These are phyloP conservation scores for Cephus pulcher DNA, from an alignment of 2,888 invertebrate genomes.

Conservation along the genomic window DNA sequence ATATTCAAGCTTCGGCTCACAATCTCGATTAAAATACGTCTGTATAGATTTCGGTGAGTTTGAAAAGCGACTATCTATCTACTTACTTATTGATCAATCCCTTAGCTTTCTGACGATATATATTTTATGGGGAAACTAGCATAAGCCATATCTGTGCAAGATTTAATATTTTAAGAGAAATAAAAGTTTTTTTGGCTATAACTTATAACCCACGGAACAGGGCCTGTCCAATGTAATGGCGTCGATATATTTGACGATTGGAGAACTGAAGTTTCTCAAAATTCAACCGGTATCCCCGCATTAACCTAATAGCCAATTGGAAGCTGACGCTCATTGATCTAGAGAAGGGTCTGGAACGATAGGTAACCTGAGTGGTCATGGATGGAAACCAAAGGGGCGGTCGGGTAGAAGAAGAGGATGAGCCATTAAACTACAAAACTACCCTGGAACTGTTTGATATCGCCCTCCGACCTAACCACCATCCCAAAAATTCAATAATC, in stretches of 20 bases:
- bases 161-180: not conserved
- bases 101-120: not conserved
- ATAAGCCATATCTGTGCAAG: not conserved
- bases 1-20: too few species aligned
- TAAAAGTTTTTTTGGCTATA: not conserved
- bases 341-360: not conserved
- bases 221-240: too few species aligned
- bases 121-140: not conserved
- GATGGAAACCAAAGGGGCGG: not conserved
- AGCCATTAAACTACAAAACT: not conserved
- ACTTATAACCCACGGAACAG: too few species aligned
- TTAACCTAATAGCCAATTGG: not conserved
- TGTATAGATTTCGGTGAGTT: not conserved
- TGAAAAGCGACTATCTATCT: not conserved
- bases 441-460: not conserved
- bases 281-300: not conserved
- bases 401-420: not conserved
- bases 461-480: not conserved
- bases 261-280: not conserved
- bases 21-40: not conserved
- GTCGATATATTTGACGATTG: too few species aligned
- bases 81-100: not conserved
- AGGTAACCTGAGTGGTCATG: not conserved
- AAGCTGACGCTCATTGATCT: not conserved
- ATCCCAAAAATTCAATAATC: not conserved